Base-by-base conservation (phyloP, 2,797 vertebrate species). In the Vireo griseus region DNA sequence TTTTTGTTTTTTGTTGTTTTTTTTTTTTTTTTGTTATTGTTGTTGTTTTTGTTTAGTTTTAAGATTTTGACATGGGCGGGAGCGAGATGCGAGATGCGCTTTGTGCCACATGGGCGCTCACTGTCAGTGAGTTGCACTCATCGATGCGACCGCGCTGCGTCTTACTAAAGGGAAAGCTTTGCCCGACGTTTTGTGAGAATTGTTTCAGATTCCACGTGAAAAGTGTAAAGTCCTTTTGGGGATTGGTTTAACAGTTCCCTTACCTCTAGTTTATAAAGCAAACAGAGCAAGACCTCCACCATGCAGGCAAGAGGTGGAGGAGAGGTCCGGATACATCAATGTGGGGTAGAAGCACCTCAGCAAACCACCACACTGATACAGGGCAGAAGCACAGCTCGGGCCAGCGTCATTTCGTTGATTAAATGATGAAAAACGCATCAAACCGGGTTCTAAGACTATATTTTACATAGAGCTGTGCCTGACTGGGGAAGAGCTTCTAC, bases 91-190 rank as follows among this genome's bases (percentile, higher is more conserved):
- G 16, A 48, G 72, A 10, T 8, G 24, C 2, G 10, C 62, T 39
- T 57, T 5, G 7, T 58, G 65, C 47, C 37, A 6, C 7, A 8
- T 0, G 52, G 13, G 58, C 1, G 0, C 45, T 35, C 45, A 0
- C 29, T 3, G 29, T 11, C 58, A 33, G 1, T 2, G 31, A 65
- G 21, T 6, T 13, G 63, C 3, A 8, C 82, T 25, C 33, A 52
- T 0, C 12, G 63, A 33, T 19, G 63, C 24, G n/a, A 7, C 66
- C 3, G 5, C 44, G 39, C 72, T 74, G 18, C 5, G 0, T 61
- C 8, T 18, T 7, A 4, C 33, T 22, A 1, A 25, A 24, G 35
- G 35, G 12, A 72, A 55, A 63, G 33, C 37, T 82, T 84, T 45
- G 31, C 50, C 26, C 3, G 4, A 7, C 2, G 7, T 26, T 10